Evolutionary conservation across 2,797 vertebrate genomes (phyloP).

Genomic region (Sebastes aleutianus): DNA sequence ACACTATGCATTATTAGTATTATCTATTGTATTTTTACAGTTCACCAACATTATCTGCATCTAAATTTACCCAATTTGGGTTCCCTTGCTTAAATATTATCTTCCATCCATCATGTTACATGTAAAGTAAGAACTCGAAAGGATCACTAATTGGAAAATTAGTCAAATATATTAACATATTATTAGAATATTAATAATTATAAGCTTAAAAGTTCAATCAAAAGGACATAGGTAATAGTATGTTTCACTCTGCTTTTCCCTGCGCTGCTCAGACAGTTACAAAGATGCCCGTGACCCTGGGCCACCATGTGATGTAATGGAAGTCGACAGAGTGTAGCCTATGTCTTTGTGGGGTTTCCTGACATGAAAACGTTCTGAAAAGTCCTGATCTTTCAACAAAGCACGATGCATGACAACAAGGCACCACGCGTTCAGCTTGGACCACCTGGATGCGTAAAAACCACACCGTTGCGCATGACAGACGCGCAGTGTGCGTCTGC

Average conservation of each 20-base stretch:
- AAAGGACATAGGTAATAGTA: neutral
- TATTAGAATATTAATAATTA: neutral
- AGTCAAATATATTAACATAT: neutral
- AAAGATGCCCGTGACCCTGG: constrained; percentile 10
- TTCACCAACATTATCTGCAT: too few relatives aligned
- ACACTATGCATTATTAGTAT: neutral
- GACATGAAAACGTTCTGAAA: neutral
- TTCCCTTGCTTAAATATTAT: neutral
- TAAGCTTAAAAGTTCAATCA: neutral
- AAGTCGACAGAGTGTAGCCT: neutral
- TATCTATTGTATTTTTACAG: neutral
- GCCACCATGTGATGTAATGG: constrained; percentile 19
- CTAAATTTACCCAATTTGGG: neutral
- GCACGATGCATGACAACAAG: neutral
- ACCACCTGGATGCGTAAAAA: constrained; percentile 49
- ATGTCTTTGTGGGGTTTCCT: neutral
- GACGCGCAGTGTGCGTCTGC: neutral
- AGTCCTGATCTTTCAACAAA: constrained; percentile 4
- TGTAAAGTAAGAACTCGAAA: neutral
- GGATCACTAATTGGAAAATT: neutral
- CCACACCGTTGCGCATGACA: neutral
- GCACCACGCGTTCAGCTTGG: constrained; percentile 3
- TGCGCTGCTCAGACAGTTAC: neutral
- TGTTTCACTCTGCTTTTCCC: neutral
- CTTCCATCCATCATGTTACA: neutral